These are phyloP conservation scores for Knipowitschia caucasica DNA, from an alignment of 2,797 vertebrate species.

Conservation along the genomic window DNA sequence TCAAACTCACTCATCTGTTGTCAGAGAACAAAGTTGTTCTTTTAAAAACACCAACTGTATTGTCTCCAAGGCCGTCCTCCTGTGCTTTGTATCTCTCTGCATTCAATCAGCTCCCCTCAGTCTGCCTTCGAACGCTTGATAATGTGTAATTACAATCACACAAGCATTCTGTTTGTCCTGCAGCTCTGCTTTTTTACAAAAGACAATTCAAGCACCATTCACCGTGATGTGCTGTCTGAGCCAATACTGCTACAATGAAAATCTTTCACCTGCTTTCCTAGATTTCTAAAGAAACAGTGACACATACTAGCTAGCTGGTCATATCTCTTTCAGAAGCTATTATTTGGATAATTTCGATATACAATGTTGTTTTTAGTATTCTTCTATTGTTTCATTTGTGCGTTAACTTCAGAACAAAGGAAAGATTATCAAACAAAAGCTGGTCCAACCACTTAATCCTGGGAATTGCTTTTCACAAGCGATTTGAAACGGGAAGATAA, in stretches of 20 bases:
- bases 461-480: conserved; percentile 44
- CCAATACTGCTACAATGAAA: conserved; percentile 20
- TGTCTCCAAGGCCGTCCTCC: neutral
- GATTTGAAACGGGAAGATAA: conserved; percentile 31
- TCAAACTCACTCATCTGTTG: no score
- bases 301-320: neutral
- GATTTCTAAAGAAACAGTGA: neutral
- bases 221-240: conserved; percentile 25
- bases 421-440: conserved; percentile 17
- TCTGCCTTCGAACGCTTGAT: conserved; percentile 16
- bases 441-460: conserved; percentile 36
- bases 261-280: neutral
- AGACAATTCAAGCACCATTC: conserved; percentile 22
- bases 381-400: conserved; percentile 5
- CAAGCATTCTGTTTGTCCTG: conserved; percentile 23
- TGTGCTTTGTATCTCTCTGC: neutral
- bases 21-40: no score
- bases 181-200: conserved; percentile 19
- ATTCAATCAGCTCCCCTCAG: conserved; percentile 16
- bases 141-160: conserved; percentile 61
- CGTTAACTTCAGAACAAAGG: conserved; percentile 30
- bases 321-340: conserved; percentile 5
- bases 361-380: conserved; percentile 6
- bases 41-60: no score
- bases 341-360: neutral